Evolutionary conservation across 92 coral and sea anemone species (phyloP), one percentile per base, ranked within the genome.

Genomic region (Diadumene lineata): DNA sequence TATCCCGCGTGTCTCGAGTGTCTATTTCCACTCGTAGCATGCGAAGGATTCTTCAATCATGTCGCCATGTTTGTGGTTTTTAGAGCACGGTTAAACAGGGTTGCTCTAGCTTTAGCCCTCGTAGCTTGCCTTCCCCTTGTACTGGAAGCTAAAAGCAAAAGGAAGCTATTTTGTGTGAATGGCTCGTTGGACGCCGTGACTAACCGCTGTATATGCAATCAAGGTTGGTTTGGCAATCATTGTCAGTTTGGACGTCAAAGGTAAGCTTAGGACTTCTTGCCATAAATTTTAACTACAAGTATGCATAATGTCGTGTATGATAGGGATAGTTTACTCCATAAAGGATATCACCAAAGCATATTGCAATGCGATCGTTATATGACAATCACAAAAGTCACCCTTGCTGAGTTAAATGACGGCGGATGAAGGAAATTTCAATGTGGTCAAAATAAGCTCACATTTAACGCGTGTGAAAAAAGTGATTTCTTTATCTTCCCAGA

Each of bases 161-260:
- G 46, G 25, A 72, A 72, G 30, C 44, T 43, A 62, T 30, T 64
- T 70, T 70, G 77, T 43, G 29, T 43, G 65, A 56, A 62, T 19
- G 66, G 66, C 21, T 26, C 9, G 16, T 70, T 56, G 17, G 64
- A 70, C n/a, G 1, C 28, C 18, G 60, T 51, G 64, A 22, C 64
- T 1, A 50, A 50, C 7, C 29, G 25, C 32, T 82, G 82, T 62
- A 18, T 29, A 23, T 76, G 87, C 64, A 33, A 21, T 68, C 73
- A 19, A 44, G 74, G 64, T 30, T 81, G 86, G 86, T 81, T 63
- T 56, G 86, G 81, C 44, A 50, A 74, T 18, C 25, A 32, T 0
- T 81, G 86, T 63, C 76, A 81, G 70, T 67, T 56, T 51, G 61
- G 72, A 32, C 87, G 87, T 0, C 77, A 82, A 76, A 76, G 87